These are phyloP conservation scores for Apamea epomidion DNA, from an alignment of 2,888 invertebrate genomes.

Conservation along the genomic window DNA sequence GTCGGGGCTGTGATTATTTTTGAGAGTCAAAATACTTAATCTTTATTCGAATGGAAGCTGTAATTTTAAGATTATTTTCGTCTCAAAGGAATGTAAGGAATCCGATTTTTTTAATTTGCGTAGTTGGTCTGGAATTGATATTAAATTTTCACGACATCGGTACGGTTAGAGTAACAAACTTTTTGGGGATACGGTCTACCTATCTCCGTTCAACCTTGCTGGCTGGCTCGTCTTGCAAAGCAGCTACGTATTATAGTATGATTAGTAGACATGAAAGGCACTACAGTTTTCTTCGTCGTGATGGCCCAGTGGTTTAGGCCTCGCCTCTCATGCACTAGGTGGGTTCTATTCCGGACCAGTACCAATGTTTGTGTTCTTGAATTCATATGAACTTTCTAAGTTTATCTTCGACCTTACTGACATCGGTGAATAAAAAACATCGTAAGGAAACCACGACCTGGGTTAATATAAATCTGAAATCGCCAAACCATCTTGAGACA, in stretches of 20 bases:
- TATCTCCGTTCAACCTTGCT: background rate
- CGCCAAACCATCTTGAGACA: too few species aligned
- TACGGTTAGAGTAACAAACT: too few species aligned
- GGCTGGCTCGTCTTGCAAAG: background rate
- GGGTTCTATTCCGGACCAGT: too few species aligned
- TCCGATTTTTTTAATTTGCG: background rate
- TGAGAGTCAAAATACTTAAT: conserved; percentile 7
- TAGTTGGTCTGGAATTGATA: background rate
- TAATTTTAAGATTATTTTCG: background rate
- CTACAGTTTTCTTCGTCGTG: background rate
- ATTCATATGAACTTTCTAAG: too few species aligned
- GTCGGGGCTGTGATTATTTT: background rate
- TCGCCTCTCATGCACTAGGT: too few species aligned
- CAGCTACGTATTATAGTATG: background rate
- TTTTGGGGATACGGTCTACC: background rate
- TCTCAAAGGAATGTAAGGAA: background rate
- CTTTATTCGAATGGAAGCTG: background rate
- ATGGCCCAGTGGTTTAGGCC: too few species aligned
- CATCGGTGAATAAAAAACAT: too few species aligned
- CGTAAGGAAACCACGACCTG: too few species aligned
- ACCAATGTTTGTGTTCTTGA: too few species aligned
- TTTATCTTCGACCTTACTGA: too few species aligned
- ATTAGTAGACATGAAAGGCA: background rate
- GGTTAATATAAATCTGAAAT: too few species aligned
- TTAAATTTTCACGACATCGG: background rate